Evolutionary conservation across 2,113 vertebrate genomes (phyloP), one percentile per base, ranked within the genome.

Genomic region (Phylloscopus whistleri): DNA sequence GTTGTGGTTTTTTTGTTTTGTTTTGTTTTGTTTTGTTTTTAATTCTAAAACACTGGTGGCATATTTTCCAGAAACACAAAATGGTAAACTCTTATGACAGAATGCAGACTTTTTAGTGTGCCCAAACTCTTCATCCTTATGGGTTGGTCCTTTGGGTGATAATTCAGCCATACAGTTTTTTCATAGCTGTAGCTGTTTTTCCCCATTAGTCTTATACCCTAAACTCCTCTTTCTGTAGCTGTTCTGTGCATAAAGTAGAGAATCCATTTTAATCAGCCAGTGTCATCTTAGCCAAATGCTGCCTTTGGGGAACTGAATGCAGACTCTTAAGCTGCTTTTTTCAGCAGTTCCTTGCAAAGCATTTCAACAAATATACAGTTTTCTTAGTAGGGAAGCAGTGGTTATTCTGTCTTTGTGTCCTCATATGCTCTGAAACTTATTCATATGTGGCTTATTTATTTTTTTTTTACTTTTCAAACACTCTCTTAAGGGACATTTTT

Each of bases 21-120:
- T 30, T 85, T 12, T 56, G n/a, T 16, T 73, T 68, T 37, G 10
- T 10, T 82, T 14, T 81, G 23, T 30, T 85, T 84, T 63, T 55
- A 74, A 70, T 81, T 93, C 51, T 14, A 69, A 14, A 51, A 46
- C 27, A 17, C n/a, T 51, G 43, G 20, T 39, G 8, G 2, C 17
- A 21, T 84, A 5, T 60, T 30, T 89, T 83, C 26, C 26, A 27
- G 44, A 88, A 26, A n/a, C 30, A 56, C 0, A 1, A 84, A 33
- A 27, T 56, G 6, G 5, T 48, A 73, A 81, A 77, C 19, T 63
- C 0, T 0, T 16, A 10, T 27, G n/a, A 16, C 21, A 44, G 52
- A 82, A 41, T 26, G 41, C 7, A 59, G n/a, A 43, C 16, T 15
- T 66, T 56, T 74, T 31, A 7, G 13, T 28, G 9, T 79, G 56